Base-by-base conservation (phyloP, 2,113 vertebrate genomes). In the Gambusia holbrooki region DNA sequence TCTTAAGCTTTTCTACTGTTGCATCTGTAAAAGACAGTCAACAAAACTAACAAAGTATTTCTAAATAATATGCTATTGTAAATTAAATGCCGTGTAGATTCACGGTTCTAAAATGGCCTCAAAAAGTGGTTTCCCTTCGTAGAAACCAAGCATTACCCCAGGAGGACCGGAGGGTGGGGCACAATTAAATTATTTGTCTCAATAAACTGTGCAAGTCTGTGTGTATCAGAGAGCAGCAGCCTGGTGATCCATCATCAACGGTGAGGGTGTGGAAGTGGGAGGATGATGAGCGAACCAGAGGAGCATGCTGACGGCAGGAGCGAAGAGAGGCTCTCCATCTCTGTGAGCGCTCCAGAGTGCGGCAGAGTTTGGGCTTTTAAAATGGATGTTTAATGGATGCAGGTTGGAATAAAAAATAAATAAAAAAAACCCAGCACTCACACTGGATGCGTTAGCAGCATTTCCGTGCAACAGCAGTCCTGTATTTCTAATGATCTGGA, bases 251-350 rank as follows among this genome's bases (percentile, higher is more conserved):
- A 58, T 80, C n/a, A 4, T 54, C 69, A 74, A 82, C 45, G 62
- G 69, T 74, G 75, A 86, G 61, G 35, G 40, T 66, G 72, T 68
- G 69, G 25, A 2, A 81, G 76, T 71, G 77, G 75, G 71, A 79
- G 79, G 81, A 65, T 84, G 77, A 37, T 2, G 25, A 67, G 37
- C 0, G 27, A 69, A 62, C 63, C 85, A 79, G 69, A 82, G 68
- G 65, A 80, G 71, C 45, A 71, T 70, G 86, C 68, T 64, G 64
- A 75, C 74, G 61, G 69, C 73, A 64, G 60, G 70, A 67, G 83
- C 60, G 67, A 80, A 76, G 79, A 60, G 76, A 79, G 75, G 58
- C 70, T 45, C 72, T 79, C 68, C 64, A 76, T 62, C 28, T 19
- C 40, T 62, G 42, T 29, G 61, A 76, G 74, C 1, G 29, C 42